Percentiles rank a stretch among this genome's conserved stretches.
phyloP scores from a whole-genome alignment of 1,140 invertebrate genomes.

The Cyclina sinensis region DNA sequence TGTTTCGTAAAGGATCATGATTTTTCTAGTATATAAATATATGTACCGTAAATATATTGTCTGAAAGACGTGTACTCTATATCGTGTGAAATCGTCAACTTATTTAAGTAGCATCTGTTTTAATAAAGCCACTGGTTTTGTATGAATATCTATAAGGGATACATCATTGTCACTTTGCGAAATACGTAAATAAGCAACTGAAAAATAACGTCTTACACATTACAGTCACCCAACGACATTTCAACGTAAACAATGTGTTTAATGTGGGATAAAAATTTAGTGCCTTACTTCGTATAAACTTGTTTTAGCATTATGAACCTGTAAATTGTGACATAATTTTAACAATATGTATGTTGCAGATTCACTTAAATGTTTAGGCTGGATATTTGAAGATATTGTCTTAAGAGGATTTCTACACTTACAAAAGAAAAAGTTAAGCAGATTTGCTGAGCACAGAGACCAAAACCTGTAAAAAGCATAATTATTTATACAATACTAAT shows the following conservation, averaged over 20 bases:
- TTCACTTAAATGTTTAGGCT: background rate
- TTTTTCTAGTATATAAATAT: no score
- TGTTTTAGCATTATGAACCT: conserved; percentile 60
- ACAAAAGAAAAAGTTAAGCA: background rate
- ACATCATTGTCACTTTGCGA: background rate
- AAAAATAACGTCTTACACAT: conserved; percentile 31
- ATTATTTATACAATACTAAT: no score
- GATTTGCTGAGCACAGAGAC: background rate
- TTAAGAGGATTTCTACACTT: background rate
- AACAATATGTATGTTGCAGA: background rate
- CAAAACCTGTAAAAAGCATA: background rate
- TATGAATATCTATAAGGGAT: background rate
- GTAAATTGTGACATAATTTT: conserved; percentile 5
- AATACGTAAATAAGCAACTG: conserved; percentile 34
- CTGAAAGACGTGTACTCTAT: no score
- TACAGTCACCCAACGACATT: conserved; percentile 39
- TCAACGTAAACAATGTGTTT: conserved; percentile 49
- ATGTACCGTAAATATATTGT: no score
- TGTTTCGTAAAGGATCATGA: no score
- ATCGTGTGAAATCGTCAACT: no score
- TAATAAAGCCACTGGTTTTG: no score
- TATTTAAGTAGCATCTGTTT: no score
- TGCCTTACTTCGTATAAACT: conserved; percentile 46
- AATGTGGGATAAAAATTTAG: conserved; percentile 13
- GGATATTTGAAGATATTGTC: background rate